These are phyloP conservation scores for Aphis gossypii DNA, from an alignment of 1,140 invertebrate species.

Conservation along the genomic window DNA sequence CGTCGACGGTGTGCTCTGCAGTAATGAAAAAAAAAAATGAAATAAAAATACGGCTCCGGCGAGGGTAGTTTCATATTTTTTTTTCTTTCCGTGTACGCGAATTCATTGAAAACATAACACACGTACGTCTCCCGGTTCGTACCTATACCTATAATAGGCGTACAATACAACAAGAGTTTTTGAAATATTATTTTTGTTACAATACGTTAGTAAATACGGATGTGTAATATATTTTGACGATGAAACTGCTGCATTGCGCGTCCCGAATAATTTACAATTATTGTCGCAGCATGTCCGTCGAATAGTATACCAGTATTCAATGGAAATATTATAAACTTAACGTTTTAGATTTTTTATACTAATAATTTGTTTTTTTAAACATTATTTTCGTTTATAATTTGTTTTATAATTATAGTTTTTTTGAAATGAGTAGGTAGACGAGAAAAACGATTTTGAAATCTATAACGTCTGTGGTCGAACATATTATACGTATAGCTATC, in stretches of 20 bases:
- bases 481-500: background rate
- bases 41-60: background rate
- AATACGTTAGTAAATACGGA: background rate
- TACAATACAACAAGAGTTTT: background rate
- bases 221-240: background rate
- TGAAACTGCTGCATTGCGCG: background rate
- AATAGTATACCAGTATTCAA: background rate
- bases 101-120: slow-evolving; percentile 22
- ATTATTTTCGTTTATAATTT: background rate
- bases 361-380: background rate
- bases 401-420: background rate
- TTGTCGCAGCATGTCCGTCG: background rate
- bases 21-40: slow-evolving; percentile 39
- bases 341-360: background rate
- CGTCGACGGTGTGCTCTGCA: background rate
- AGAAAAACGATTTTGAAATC: background rate
- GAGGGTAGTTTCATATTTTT: slow-evolving; percentile 10
- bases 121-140: background rate
- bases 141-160: background rate
- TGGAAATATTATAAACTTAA: background rate
- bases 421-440: background rate
- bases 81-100: background rate
- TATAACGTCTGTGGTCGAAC: background rate
- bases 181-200: slow-evolving; percentile 1
- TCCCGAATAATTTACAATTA: background rate